Evolutionary conservation across 2,888 invertebrate genomes (phyloP), one percentile per base, ranked within the genome.

Genomic region (Apocheima hispidaria): DNA sequence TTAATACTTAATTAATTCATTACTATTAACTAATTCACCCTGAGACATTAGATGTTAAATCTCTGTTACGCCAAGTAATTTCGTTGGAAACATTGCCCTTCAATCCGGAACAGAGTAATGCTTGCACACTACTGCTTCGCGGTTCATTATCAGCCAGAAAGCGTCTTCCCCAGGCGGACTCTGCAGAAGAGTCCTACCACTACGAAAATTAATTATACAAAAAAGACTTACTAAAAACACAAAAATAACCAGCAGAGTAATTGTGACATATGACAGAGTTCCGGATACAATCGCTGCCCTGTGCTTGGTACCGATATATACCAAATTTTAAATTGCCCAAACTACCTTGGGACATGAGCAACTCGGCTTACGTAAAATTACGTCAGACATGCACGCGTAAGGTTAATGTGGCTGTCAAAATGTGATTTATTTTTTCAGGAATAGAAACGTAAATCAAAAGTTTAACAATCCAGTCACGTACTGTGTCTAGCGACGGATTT

Each of bases 241-340:
- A 30, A 30, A 30, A 30, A 30, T 10, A n/a, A n/a, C n/a, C n/a
- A n/a, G n/a, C 26, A 2, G 14, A 28, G 9, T 28, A 44, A 44
- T 16, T 16, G 44, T 44, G 44, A 14, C 44, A 28, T 44, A 44
- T 44, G 44, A 40, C 23, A 26, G 41, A 28, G 35, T 49, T 56
- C 28, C 46, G 38, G n/a, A 33, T 52, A 35, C 38, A n/a, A 9
- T 48, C 12, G 35, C n/a, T 28, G 23, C n/a, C 38, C 12, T 48
- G 65, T 65, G 58, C 60, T 55, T 61, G 60, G 60, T 61, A 65
- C 64, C 30, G 44, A 50, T 26, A 38, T 53, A 26, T 18, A 38
- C 23, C 55, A 28, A 54, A 40, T 43, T 58, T 61, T 55, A 48
- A 57, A 48, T 46, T 48, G 16, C 23, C 56, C 44, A 10, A 60